Evolutionary conservation across 2,888 invertebrate genomes (phyloP).

Genomic region (Automeris io): DNA sequence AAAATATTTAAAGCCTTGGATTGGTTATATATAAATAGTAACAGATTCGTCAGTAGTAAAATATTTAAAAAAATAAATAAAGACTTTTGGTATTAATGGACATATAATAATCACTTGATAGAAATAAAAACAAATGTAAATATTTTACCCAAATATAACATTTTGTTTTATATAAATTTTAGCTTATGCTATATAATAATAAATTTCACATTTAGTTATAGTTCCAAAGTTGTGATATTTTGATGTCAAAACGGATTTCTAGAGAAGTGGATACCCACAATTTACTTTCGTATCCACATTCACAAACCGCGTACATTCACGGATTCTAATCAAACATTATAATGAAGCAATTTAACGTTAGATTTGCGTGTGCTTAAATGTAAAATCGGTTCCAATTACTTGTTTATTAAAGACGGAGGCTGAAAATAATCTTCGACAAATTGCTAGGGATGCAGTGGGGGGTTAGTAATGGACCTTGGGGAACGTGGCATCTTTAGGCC

Average conservation of each 20-base stretch:
- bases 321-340: conserved; percentile 15
- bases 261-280: conserved; percentile 9
- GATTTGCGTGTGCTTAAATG: conserved; percentile 10
- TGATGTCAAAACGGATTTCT: background rate
- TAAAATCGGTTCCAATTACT: conserved; percentile 16
- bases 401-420: conserved; percentile 9
- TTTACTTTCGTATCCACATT: conserved; percentile 7
- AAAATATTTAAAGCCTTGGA: too few species aligned
- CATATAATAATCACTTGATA: too few species aligned
- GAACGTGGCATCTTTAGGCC: conserved; percentile 40
- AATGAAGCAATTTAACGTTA: conserved; percentile 9
- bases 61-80: too few species aligned
- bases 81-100: too few species aligned
- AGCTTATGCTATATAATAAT: too few species aligned
- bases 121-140: too few species aligned
- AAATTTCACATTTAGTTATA: too few species aligned
- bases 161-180: too few species aligned
- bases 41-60: too few species aligned
- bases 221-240: background rate
- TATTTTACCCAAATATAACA: too few species aligned
- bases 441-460: conserved; percentile 25
- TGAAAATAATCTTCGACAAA: conserved; percentile 18
- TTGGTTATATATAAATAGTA: too few species aligned
- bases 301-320: conserved; percentile 8
- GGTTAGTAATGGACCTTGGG: conserved; percentile 25